Conservation (phyloP, 2,797 vertebrate species). For the Momotus momota region DNA sequence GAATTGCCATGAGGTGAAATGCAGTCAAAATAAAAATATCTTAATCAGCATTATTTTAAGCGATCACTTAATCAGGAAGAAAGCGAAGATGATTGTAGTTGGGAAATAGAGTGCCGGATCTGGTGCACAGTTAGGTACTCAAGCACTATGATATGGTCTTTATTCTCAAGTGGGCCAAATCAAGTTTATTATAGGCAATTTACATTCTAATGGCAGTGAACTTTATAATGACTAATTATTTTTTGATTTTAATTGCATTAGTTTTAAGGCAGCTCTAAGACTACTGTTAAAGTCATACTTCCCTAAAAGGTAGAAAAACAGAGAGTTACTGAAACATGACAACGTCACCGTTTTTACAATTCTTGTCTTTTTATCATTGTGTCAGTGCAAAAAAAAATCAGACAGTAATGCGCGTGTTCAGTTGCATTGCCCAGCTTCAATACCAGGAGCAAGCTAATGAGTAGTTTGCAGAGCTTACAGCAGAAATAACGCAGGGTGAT, state of each 20-base stretch:
- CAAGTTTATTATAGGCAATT: slow-evolving; percentile 35
- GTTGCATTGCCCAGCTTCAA: neutral
- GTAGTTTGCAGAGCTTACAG: neutral
- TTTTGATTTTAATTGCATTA: neutral
- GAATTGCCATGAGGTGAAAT: neutral
- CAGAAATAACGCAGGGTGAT: neutral
- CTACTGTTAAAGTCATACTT: neutral
- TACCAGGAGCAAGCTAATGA: neutral
- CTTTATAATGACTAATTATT: neutral
- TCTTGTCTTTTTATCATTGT: neutral
- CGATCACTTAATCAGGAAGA: slow-evolving; percentile 43
- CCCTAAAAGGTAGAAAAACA: neutral
- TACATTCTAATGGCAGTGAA: slow-evolving; percentile 1
- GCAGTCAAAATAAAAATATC: slow-evolving; percentile 18
- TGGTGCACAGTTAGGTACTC: neutral
- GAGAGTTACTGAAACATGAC: neutral
- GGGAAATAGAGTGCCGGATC: slow-evolving; percentile 16
- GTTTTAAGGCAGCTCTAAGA: neutral
- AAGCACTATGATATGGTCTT: neutral
- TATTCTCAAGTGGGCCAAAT: slow-evolving; percentile 43
- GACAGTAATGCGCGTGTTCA: neutral
- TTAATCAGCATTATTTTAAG: slow-evolving; percentile 39
- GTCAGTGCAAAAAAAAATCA: neutral
- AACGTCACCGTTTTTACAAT: neutral
- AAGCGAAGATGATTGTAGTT: neutral